Base-by-base conservation (phyloP, 1,140 invertebrate species). In the Gonatopus flavifemur region DNA sequence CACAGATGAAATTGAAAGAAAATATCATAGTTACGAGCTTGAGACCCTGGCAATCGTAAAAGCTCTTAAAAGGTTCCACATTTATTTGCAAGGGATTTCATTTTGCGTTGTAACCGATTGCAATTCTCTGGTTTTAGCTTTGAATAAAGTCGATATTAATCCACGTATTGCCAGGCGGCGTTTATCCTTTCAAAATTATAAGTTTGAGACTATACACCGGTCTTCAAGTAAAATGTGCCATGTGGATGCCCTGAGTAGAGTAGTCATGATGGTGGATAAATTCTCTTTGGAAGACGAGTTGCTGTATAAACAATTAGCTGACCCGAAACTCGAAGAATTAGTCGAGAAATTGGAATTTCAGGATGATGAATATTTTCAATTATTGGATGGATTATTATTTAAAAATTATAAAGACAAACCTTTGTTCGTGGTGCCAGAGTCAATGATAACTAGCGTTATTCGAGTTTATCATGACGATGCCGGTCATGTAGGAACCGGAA, bases 111-210 rank as follows among this genome's bases (percentile, higher is more conserved):
- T 13, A 8, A 35, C 16, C 3, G 16, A 42, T 31, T 42, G 40
- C 10, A 42, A 42, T 42, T 5, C 16, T 0, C 4, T 42, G 12
- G 25, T 42, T 1, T 2, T 42, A 1, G 25, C 40, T 3, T 19
- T 42, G 24, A 30, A 30, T 8, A 42, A 42, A n/a, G 31, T 42
- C 1, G 20, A 42, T 31, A 42, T 30, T n/a, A 42, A 42, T 12
- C 40, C 8, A 0, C 5, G 40, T 20, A 42, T 42, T 2, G 40
- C 25, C 1, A 2, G 40, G 12, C 19, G 40, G 40, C 30, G 13
- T 12, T 10, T 31, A 18, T 8, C 13, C 3, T 18, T 42, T 3
- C 25, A 30, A 42, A 30, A 31, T 32, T 42, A 42, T 30, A 9
- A 18, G 3, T 42, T 42, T 19, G 24, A 42, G 12, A 5, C 31